These are phyloP conservation scores for Scylla paramamosain DNA, from an alignment of 1,140 invertebrate genomes.

Conservation along the genomic window DNA sequence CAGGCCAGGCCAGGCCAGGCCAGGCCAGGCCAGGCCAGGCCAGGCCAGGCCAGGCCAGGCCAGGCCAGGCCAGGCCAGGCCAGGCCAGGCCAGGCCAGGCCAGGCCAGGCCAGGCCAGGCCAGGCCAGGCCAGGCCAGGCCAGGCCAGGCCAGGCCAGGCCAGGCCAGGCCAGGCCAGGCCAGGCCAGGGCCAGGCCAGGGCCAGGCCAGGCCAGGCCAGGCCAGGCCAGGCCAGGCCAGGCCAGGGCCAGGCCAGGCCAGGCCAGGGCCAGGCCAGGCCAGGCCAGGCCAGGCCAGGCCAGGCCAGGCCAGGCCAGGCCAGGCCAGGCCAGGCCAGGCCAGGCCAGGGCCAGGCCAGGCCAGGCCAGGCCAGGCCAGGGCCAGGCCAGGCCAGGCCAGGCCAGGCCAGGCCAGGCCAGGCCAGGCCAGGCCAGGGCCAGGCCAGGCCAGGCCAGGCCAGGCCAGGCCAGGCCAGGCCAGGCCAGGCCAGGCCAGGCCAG, in stretches of 20 bases:
- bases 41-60: constrained; percentile 59
- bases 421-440: constrained; percentile 59
- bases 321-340: constrained; percentile 67
- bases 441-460: constrained; percentile 42
- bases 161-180: constrained; percentile 77
- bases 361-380: constrained; percentile 73
- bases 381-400: constrained; percentile 77
- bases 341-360: constrained; percentile 70
- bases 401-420: constrained; percentile 24
- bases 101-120: constrained; percentile 52
- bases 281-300: constrained; percentile 58
- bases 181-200: constrained; percentile 76
- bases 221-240: constrained; percentile 74
- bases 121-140: constrained; percentile 74
- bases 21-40: constrained; percentile 37
- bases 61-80: constrained; percentile 33
- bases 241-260: constrained; percentile 43
- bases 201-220: constrained; percentile 76
- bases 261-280: constrained; percentile 57
- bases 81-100: constrained; percentile 60
- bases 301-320: neutral
- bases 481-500: constrained; percentile 77
- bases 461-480: constrained; percentile 75
- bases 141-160: constrained; percentile 73
- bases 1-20: constrained; percentile 64